These are phyloP conservation scores for Cephus spinipes DNA, from an alignment of 2,888 invertebrate species.

Conservation along the genomic window DNA sequence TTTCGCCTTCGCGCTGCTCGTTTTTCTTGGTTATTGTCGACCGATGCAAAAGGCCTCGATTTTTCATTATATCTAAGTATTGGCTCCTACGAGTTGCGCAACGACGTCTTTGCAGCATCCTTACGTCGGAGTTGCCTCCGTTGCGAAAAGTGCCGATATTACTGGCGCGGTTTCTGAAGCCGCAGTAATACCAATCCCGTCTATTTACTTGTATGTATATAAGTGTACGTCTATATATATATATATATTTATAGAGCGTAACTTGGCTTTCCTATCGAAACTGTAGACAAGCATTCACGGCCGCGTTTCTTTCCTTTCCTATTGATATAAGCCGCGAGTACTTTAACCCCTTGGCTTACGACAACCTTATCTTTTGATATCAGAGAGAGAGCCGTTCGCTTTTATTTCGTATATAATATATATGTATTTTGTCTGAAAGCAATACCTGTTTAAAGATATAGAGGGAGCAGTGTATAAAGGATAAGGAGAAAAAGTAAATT, in stretches of 20 bases:
- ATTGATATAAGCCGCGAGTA: neutral
- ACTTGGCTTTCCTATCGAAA: neutral
- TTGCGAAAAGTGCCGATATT: neutral
- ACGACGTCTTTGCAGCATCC: neutral
- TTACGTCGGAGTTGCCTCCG: neutral
- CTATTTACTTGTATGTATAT: neutral
- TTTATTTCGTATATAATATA: neutral
- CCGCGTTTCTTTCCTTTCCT: neutral
- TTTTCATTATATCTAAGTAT: neutral
- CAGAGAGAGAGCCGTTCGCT: neutral
- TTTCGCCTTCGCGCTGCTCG: neutral
- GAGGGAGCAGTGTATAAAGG: neutral
- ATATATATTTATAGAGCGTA: neutral
- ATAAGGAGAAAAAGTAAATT: neutral
- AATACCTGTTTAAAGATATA: neutral
- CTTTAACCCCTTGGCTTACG: neutral
- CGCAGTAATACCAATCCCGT: neutral
- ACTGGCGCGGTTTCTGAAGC: neutral
- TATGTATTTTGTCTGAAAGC: neutral
- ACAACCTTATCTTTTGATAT: neutral
- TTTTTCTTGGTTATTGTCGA: neutral
- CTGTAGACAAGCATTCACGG: neutral
- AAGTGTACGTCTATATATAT: neutral
- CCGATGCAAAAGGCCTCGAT: neutral
- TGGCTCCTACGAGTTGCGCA: neutral